These are phyloP conservation scores for Oscheius sp. DNA, from an alignment of 2,888 invertebrate genomes.

Conservation along the genomic window DNA sequence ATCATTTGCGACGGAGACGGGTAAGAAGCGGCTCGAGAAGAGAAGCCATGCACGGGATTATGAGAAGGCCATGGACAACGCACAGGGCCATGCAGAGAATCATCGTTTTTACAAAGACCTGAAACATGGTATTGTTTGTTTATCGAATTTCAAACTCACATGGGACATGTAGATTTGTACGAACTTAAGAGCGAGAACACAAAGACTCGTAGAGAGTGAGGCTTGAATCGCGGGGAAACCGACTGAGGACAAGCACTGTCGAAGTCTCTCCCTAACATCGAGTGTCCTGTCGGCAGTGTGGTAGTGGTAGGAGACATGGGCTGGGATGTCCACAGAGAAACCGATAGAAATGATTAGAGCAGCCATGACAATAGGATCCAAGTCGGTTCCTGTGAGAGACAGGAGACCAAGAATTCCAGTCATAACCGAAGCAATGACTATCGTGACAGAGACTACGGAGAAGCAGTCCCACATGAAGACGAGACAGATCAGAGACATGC, in stretches of 20 bases:
- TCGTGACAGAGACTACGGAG: slow-evolving; percentile 59
- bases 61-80: slow-evolving; percentile 56
- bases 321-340: slow-evolving; percentile 69
- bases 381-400: slow-evolving; percentile 58
- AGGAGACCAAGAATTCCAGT: slow-evolving; percentile 64
- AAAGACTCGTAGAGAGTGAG: slow-evolving; percentile 66
- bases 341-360: slow-evolving; percentile 68
- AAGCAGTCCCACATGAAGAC: slow-evolving; percentile 64
- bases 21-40: slow-evolving; percentile 32
- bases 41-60: slow-evolving; percentile 55
- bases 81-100: slow-evolving; percentile 60
- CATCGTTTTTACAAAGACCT: slow-evolving; percentile 67
- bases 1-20: slow-evolving; percentile 14
- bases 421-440: slow-evolving; percentile 49
- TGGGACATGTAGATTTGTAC: slow-evolving; percentile 69
- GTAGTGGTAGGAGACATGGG: slow-evolving; percentile 68
- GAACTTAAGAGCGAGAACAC: slow-evolving; percentile 66
- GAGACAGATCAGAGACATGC: slow-evolving; percentile 67
- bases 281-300: slow-evolving; percentile 51
- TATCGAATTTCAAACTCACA: slow-evolving; percentile 38
- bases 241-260: slow-evolving; percentile 56
- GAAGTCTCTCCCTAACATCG: slow-evolving; percentile 34
- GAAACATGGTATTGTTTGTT: slow-evolving; percentile 14
- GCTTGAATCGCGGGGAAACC: slow-evolving; percentile 66
- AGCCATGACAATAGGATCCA: slow-evolving; percentile 69